Percentiles rank a stretch among this genome's conserved stretches.
Evolutionary conservation across 2,888 invertebrate species (phyloP).

Genomic region (Eupithecia dodoneata): DNA sequence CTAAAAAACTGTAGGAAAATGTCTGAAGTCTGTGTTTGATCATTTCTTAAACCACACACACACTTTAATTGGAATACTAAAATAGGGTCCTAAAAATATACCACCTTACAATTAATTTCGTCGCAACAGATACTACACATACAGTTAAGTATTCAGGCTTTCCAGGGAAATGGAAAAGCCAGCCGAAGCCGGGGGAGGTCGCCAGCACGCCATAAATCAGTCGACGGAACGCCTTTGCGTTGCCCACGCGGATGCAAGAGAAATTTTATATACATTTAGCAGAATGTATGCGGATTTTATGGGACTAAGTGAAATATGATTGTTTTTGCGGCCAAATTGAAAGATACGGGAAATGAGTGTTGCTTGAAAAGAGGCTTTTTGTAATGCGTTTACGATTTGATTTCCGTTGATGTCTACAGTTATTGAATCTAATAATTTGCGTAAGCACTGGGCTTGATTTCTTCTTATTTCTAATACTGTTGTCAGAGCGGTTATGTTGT

Average conservation of each 20-base stretch:
- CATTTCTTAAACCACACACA: background rate
- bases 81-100: background rate
- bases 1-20: background rate
- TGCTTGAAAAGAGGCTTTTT: slow-evolving; percentile 14
- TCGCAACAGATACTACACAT: background rate
- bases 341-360: slow-evolving; percentile 30
- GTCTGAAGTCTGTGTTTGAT: background rate
- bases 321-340: slow-evolving; percentile 35
- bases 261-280: slow-evolving; percentile 46
- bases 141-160: slow-evolving; percentile 19
- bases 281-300: slow-evolving; percentile 39
- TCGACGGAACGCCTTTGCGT: slow-evolving; percentile 48
- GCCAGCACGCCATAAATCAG: slow-evolving; percentile 55
- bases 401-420: background rate
- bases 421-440: background rate
- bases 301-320: slow-evolving; percentile 45
- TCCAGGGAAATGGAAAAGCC: slow-evolving; percentile 27
- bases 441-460: background rate
- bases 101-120: background rate
- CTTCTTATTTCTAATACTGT: background rate
- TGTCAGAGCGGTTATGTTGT: background rate
- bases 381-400: slow-evolving; percentile 7
- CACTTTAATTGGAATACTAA: background rate
- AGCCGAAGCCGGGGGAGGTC: slow-evolving; percentile 50
- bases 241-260: slow-evolving; percentile 48